Evolutionary conservation across 1,140 invertebrate species (phyloP).

Genomic region (Drosophila albomicans): DNA sequence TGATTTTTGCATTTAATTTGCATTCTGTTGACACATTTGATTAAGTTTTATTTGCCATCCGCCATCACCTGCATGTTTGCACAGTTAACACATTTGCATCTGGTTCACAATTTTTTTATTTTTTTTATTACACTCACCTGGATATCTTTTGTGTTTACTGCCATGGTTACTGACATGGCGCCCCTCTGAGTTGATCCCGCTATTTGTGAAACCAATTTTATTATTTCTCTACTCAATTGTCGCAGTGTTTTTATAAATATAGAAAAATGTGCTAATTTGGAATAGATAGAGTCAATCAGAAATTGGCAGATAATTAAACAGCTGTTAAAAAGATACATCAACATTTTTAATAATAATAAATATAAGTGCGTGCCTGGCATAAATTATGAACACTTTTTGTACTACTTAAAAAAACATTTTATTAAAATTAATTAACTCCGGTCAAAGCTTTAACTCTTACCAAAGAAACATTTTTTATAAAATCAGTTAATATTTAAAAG

Average conservation of each 20-base stretch:
- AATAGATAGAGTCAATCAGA: constrained; percentile 19
- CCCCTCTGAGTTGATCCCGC: constrained; percentile 18
- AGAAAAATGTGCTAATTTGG: neutral
- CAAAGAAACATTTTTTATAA: neutral
- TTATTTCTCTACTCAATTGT: constrained; percentile 14
- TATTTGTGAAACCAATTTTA: constrained; percentile 34
- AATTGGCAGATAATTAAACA: neutral
- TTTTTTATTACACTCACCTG: neutral
- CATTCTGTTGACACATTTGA: constrained; percentile 78
- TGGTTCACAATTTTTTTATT: constrained; percentile 28
- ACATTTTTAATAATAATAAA: neutral
- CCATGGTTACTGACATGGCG: neutral
- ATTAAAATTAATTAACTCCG: no score
- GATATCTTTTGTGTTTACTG: constrained; percentile 10
- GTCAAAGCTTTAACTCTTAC: no score
- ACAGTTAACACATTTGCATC: constrained; percentile 79
- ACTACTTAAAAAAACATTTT: no score
- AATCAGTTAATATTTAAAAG: neutral
- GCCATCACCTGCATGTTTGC: constrained; percentile 79
- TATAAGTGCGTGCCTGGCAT: neutral
- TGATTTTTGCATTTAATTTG: constrained; percentile 73
- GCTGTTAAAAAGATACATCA: neutral
- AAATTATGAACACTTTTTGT: neutral
- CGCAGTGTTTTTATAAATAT: constrained; percentile 2
- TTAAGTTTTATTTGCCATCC: constrained; percentile 77